phyloP scores from a whole-genome alignment of 1,140 invertebrate genomes.

The Hylaeus anthracinus region DNA sequence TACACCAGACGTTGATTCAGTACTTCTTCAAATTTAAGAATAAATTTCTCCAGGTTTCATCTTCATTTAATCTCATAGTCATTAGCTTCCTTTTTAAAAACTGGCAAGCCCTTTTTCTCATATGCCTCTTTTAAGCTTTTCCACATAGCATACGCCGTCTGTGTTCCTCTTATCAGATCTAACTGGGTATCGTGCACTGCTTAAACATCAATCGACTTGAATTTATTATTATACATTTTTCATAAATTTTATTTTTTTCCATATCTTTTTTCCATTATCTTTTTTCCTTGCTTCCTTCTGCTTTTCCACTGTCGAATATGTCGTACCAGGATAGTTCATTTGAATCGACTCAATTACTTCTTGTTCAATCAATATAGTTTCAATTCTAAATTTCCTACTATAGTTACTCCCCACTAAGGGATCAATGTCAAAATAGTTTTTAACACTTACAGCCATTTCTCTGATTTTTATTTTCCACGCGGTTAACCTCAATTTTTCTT shows the following conservation, averaged over 20 bases:
- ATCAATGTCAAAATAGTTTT: conserved; percentile 8
- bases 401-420: conserved; percentile 15
- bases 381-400: conserved; percentile 13
- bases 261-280: no score
- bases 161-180: background rate
- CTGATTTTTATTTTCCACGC: no score
- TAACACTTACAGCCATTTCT: background rate
- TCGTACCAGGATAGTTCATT: background rate
- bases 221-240: conserved; percentile 6
- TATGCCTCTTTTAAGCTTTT: background rate
- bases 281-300: conserved; percentile 3
- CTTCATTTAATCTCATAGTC: conserved; percentile 9
- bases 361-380: conserved; percentile 4
- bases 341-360: background rate
- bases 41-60: conserved; percentile 6
- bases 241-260: no score
- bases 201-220: conserved; percentile 8
- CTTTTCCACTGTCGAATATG: background rate
- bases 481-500: no score
- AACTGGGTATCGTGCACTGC: conserved; percentile 3
- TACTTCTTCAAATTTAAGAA: background rate
- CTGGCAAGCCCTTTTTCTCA: conserved; percentile 4
- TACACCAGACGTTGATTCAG: conserved; percentile 1
- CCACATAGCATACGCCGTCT: conserved; percentile 10
- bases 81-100: conserved; percentile 20